phyloP scores from a whole-genome alignment of 2,113 vertebrate genomes.

The Plecotus auritus region DNA sequence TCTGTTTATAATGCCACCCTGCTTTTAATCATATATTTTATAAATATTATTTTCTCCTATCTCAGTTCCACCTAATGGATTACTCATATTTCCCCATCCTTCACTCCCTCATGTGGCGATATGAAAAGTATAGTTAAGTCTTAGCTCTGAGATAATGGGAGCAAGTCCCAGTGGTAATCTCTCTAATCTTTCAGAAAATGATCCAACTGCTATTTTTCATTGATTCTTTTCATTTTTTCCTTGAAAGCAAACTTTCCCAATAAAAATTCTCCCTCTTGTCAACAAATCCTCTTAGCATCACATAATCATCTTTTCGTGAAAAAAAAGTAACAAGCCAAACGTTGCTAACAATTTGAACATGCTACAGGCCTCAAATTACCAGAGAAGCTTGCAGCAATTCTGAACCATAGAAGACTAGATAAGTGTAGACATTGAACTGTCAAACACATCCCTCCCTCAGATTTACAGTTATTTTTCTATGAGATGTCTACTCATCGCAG shows the following conservation, averaged over 20 bases:
- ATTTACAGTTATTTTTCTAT: conserved; percentile 22
- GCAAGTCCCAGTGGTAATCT: conserved; percentile 50
- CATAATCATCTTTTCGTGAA: conserved; percentile 71
- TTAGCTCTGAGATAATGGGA: conserved; percentile 21
- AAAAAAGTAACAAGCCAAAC: conserved; percentile 43
- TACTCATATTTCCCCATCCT: neutral
- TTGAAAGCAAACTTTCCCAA: conserved; percentile 57
- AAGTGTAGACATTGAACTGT: neutral
- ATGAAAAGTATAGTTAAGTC: conserved; percentile 2
- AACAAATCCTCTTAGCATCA: conserved; percentile 78
- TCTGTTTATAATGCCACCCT: neutral
- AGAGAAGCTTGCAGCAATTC: neutral
- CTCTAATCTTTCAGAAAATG: conserved; percentile 70
- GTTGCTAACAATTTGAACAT: conserved; percentile 40
- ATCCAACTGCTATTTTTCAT: conserved; percentile 49
- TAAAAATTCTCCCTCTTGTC: conserved; percentile 65
- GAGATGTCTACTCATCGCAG: neutral
- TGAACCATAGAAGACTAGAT: conserved; percentile 17
- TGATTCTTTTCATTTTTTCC: conserved; percentile 1
- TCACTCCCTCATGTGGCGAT: neutral
- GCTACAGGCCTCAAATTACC: conserved; percentile 31
- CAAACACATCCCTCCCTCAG: neutral
- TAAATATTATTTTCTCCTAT: neutral
- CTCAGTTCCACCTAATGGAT: neutral
- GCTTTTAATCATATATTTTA: neutral